Evolutionary conservation across 2,113 vertebrate genomes (phyloP), one percentile per base, ranked within the genome.

Genomic region (Erpornis zantholeuca): DNA sequence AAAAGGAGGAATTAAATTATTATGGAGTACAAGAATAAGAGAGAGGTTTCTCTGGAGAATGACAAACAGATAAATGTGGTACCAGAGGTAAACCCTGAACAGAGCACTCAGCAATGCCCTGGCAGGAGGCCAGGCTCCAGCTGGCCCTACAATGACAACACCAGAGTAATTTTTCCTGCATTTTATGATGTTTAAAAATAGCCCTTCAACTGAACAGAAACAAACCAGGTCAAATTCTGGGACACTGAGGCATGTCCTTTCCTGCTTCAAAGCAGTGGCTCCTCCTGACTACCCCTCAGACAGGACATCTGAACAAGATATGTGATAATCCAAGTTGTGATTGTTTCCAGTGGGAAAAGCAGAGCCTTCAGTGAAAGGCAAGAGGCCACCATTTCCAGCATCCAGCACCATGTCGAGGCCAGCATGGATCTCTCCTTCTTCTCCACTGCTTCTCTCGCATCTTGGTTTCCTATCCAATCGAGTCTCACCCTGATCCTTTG

Each of bases 401-500:
- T 22, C 18, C 53, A 70, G 15, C 11, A 22, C 31, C 17, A 7
- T 0, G 4, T 14, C 0, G 0, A 76, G 13, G 12, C 11, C 5
- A 1, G 20, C 44, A 52, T 9, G 19, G 36, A 69, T 23, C 22
- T 75, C 23, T 28, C 29, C 40, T 66, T 52, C 49, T 22, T 44
- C 21, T 68, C 31, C 57, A 53, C 16, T 50, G 10, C 33, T 80
- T 66, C 57, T 66, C 45, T 52, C 3, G 0, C 14, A 28, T 38
- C 56, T 75, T 49, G 9, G 17, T 60, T 24, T 86, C 31, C 27
- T 24, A 10, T 15, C 28, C 4, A 7, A 7, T 3, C 54, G 12
- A 17, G 35, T 50, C 40, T 69, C 28, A 16, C 42, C 12, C 7
- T n/a, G 22, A 47, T 59, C 35, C 22, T 14, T 71, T 23, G n/a